Conservation (phyloP, 2,888 invertebrate species). For the Myopa tessellatipennis region DNA sequence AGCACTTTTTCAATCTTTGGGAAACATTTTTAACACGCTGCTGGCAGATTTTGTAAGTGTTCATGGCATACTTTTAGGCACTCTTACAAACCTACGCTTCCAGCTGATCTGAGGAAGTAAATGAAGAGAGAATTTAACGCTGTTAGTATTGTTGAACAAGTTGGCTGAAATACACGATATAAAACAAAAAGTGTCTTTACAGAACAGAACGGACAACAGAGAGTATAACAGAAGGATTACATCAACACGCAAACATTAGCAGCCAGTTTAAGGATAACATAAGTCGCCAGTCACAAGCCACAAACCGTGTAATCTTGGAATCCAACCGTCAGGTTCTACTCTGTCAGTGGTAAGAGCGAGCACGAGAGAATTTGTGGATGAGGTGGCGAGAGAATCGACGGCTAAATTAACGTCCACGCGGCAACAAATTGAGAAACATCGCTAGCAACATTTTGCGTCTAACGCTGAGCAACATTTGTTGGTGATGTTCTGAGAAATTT, state of each 20-base stretch:
- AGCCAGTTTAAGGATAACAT: background rate
- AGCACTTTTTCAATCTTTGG: too few relatives aligned
- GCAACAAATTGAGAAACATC: background rate
- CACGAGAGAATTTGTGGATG: background rate
- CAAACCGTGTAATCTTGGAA: too few relatives aligned
- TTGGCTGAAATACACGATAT: too few relatives aligned
- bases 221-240: background rate
- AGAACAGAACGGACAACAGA: background rate
- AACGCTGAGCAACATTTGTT: background rate
- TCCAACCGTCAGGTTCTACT: background rate
- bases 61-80: too few relatives aligned
- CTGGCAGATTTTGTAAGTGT: too few relatives aligned
- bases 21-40: too few relatives aligned
- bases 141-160: too few relatives aligned
- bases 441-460: background rate
- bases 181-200: too few relatives aligned
- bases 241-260: background rate
- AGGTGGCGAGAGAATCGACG: background rate
- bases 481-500: background rate
- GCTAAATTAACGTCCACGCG: constrained; percentile 3
- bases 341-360: too few relatives aligned
- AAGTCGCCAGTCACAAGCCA: background rate
- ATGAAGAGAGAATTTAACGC: too few relatives aligned
- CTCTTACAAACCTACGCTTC: too few relatives aligned
- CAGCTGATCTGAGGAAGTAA: too few relatives aligned